Base-by-base conservation (phyloP, 2,113 vertebrate species). In the Chaetodon auriga region DNA sequence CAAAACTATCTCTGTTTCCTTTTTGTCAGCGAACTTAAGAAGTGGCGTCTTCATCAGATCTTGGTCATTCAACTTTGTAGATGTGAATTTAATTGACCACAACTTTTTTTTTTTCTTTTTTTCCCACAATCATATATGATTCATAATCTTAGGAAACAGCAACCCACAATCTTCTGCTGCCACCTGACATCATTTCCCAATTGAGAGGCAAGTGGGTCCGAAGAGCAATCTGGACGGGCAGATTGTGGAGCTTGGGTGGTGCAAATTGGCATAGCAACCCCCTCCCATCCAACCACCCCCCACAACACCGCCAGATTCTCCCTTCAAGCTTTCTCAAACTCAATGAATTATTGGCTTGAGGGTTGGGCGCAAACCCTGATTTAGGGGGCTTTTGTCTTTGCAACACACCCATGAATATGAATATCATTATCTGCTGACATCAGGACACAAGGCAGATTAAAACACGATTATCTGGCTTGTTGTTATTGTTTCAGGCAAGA, bases 191-290 rank as follows among this genome's bases (percentile, higher is more conserved):
- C 62, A 14, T 78, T 65, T 69, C 51, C 66, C 51, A 72, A 63
- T 48, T 86, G 70, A 89, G 73, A 83, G 45, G 60, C 62, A 71
- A 84, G 19, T 25, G 58, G 75, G 84, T 87, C 87, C 91, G 91
- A 89, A 88, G 87, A 90, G 87, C 92, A 93, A 87, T 93, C 64
- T 91, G 89, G 81, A 88, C 77, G 84, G 79, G 83, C 93, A 93
- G 88, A 92, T 89, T 92, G 89, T 75, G 57, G 68, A 78, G 68
- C 85, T 84, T 2, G 71, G 71, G 75, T 85, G 76, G 75, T 86
- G 91, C 72, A 86, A 70, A 84, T 75, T 76, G 74, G 61, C 75
- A 80, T 60, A 30, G 66, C 77, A 71, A 54, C 71, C 80, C 63
- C 64, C 68, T 60, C 41, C 54, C 45, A 65, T 63, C 48, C 55